These are phyloP conservation scores for Aphelocoma coerulescens DNA, from an alignment of 2,113 vertebrate genomes.

Conservation along the genomic window DNA sequence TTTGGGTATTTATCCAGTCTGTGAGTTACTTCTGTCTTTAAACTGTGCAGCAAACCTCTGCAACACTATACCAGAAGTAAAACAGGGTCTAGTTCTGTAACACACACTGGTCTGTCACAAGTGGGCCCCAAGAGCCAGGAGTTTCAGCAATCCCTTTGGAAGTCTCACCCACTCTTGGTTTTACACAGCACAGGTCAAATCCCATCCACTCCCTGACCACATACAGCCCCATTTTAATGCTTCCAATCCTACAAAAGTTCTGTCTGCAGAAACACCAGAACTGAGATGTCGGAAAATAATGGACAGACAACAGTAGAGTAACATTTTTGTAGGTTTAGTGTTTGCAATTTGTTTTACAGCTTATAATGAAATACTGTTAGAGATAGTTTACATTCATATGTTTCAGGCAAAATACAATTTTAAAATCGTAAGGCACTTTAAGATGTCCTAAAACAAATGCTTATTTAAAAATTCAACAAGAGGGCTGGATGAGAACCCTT, in stretches of 20 bases:
- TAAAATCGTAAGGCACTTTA: slow-evolving; percentile 66
- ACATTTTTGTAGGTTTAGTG: slow-evolving; percentile 40
- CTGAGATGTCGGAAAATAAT: not conserved
- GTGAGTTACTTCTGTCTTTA: not conserved
- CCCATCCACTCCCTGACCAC: accelerated
- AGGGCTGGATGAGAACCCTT: not conserved
- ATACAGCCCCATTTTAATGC: not conserved
- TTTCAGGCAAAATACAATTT: slow-evolving; percentile 56
- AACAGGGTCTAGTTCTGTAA: not conserved
- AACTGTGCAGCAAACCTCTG: not conserved
- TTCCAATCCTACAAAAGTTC: not conserved
- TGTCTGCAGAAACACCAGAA: not conserved
- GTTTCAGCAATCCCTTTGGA: not conserved
- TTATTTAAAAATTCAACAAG: slow-evolving; percentile 22
- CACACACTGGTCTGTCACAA: not conserved
- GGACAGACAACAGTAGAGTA: slow-evolving; percentile 23
- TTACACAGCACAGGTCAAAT: not conserved
- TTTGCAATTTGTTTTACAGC: slow-evolving; percentile 56
- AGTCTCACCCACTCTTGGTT: not conserved
- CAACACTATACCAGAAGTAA: not conserved
- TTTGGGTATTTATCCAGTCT: accelerated
- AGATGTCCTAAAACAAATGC: slow-evolving; percentile 51
- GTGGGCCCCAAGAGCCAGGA: not conserved
- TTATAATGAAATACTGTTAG: slow-evolving; percentile 57
- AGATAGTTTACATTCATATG: slow-evolving; percentile 22